Base-by-base conservation (phyloP, 2,113 vertebrate genomes). In the Montifringilla adamsi region DNA sequence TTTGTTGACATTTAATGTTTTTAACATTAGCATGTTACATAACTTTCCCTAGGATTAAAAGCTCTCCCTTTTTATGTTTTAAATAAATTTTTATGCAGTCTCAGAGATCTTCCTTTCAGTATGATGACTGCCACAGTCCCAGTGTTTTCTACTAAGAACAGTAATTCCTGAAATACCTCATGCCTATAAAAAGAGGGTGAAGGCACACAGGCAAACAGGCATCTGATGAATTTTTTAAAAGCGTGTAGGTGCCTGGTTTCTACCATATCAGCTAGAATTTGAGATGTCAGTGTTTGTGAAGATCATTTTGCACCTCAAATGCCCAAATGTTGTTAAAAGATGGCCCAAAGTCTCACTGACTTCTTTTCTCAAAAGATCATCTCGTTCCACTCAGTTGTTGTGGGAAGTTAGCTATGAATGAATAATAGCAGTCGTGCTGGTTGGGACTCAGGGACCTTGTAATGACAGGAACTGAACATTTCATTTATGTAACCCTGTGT, bases 401-500 rank as follows among this genome's bases (percentile, higher is more conserved):
- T 8, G 73, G 28, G 49, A 81, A 68, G 58, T 47, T 10, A 85
- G 44, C 56, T 27, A 50, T 89, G 60, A 96, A 94, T 84, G 90
- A 87, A 72, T 85, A 95, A 92, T 50, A 67, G 88, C 60, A 81
- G 44, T 84, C 23, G 0, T 79, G 90, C 86, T 92, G 88, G 39
- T 75, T 68, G 73, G 69, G 73, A 89, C 73, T 44, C 62, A 35
- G 90, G 79, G 44, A 64, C 80, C 85, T 87, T 67, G 69, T 87
- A 93, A 78, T 72, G 77, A 93, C 83, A 92, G 94, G 66, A 96
- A 95, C 53, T 49, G 44, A 90, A 68, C 79, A 46, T 87, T 92
- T 90, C 31, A 69, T 93, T 91, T 94, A 95, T 92, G 85, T 93
- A 97, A 96, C 89, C 56, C 44, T 67, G 41, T 69, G 81, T 59